Percentiles rank a stretch among this genome's conserved stretches.
Conservation (phyloP, 1,140 invertebrate genomes). For the Drosophila mojavensis region DNA sequence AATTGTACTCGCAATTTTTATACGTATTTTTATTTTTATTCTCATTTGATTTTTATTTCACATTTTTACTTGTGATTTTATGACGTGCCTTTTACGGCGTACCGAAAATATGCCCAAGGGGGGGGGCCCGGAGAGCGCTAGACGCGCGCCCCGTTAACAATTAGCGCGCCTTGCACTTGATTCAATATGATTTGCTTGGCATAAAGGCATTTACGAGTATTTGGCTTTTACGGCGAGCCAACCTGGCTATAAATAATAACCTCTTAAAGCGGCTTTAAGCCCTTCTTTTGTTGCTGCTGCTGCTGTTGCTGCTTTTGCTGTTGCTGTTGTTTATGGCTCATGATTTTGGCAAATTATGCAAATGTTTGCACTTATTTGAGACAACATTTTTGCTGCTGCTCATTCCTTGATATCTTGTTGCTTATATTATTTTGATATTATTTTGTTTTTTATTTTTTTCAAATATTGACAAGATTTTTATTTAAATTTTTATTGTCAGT, state of each 20-base stretch:
- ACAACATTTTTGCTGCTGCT: constrained; percentile 68
- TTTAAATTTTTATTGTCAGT: constrained; percentile 71
- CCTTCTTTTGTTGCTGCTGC: too few relatives aligned
- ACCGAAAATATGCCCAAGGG: constrained; percentile 28
- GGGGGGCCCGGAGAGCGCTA: constrained; percentile 1
- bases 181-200: constrained; percentile 46
- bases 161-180: constrained; percentile 42
- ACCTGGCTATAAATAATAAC: constrained; percentile 9
- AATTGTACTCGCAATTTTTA: constrained; percentile 71
- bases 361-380: constrained; percentile 75
- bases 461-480: constrained; percentile 80
- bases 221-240: constrained; percentile 7
- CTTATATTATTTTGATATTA: constrained; percentile 47
- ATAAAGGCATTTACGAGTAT: constrained; percentile 35
- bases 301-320: too few relatives aligned
- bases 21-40: constrained; percentile 63
- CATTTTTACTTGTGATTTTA: constrained; percentile 57
- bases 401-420: constrained; percentile 18
- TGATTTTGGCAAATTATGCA: constrained; percentile 75
- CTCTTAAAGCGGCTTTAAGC: constrained; percentile 48
- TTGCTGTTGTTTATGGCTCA: constrained; percentile 55
- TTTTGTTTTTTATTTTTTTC: constrained; percentile 44
- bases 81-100: constrained; percentile 20
- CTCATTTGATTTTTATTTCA: constrained; percentile 74
- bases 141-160: constrained; percentile 34